These are phyloP conservation scores for Rallus crepitans DNA, from an alignment of 2,797 vertebrate genomes.

Conservation along the genomic window DNA sequence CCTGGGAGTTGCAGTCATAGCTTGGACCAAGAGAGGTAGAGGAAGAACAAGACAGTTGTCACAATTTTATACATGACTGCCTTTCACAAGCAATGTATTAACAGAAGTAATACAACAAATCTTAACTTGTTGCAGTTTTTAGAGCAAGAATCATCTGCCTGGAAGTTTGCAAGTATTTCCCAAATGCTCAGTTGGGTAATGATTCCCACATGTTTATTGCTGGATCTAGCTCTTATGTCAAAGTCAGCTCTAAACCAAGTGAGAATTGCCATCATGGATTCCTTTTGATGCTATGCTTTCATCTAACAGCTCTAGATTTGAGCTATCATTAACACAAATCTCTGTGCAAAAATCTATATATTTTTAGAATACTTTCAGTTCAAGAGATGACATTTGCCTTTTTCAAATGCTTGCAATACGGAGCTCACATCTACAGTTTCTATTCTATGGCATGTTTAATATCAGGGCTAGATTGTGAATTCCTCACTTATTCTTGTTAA, in stretches of 20 bases:
- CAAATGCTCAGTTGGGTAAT: not conserved
- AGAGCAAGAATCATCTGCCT: not conserved
- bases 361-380: not conserved
- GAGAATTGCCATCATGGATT: not conserved
- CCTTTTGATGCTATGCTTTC: not conserved
- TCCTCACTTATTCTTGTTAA: not conserved
- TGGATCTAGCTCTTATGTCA: not conserved
- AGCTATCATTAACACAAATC: not conserved
- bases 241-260: not conserved
- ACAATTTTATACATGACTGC: not conserved
- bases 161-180: not conserved
- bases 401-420: not conserved
- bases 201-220: not conserved
- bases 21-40: not conserved
- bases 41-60: not conserved
- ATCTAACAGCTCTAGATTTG: not conserved
- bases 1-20: not conserved
- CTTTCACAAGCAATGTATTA: not conserved
- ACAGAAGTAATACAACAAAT: not conserved
- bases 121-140: not conserved
- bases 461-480: not conserved
- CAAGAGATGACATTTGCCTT: not conserved
- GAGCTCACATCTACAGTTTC: not conserved
- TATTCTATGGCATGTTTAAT: not conserved
- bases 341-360: not conserved